Conservation (phyloP, 2,113 vertebrate genomes). For the Rattus norvegicus region GRCr8 NC_086023.1:171588501-171589000, state of each 20-base stretch:
- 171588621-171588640: neutral
- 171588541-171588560: neutral
- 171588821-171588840: neutral
- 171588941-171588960: neutral
- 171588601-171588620: neutral
- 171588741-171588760: neutral
- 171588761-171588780: neutral
- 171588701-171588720: neutral
- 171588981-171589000: neutral
- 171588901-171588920: neutral
- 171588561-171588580: neutral
- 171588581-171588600: neutral
- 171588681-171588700: neutral
- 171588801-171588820: neutral
- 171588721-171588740: neutral
- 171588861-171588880: neutral
- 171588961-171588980: neutral
- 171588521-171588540: neutral
- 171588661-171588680: neutral
- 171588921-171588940: neutral
- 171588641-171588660: neutral
- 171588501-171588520: neutral
- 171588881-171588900: neutral
- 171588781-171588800: neutral
- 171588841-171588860: neutral